Evolutionary conservation across 2,888 invertebrate species (phyloP).

Genomic region (Diaprepes abbreviatus): DNA sequence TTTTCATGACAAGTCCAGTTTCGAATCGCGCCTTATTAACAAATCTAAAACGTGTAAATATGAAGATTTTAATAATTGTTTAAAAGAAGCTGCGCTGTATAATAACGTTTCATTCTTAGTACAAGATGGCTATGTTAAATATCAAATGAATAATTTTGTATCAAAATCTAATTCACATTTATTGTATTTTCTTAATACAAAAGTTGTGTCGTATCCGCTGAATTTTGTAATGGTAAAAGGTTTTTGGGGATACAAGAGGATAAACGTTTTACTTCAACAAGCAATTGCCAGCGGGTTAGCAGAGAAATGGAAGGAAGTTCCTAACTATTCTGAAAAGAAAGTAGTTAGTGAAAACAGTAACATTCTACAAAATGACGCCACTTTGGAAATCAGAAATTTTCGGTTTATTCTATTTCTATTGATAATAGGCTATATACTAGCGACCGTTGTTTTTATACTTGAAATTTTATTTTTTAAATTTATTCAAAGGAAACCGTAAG

Average conservation of each 20-base stretch:
- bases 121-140: slow-evolving; percentile 57
- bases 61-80: slow-evolving; percentile 52
- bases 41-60: slow-evolving; percentile 50
- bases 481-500: too few species aligned
- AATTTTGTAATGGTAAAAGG: slow-evolving; percentile 63
- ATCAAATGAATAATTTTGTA: slow-evolving; percentile 55
- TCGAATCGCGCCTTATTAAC: slow-evolving; percentile 31
- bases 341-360: slow-evolving; percentile 12
- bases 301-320: slow-evolving; percentile 50
- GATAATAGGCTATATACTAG: slow-evolving; percentile 30
- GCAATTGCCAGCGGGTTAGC: slow-evolving; percentile 58
- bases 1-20: slow-evolving; percentile 48
- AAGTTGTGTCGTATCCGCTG: slow-evolving; percentile 60
- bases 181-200: slow-evolving; percentile 55
- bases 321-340: slow-evolving; percentile 28
- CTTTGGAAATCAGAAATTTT: slow-evolving; percentile 46
- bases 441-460: slow-evolving; percentile 41
- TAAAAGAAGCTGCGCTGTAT: slow-evolving; percentile 52
- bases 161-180: slow-evolving; percentile 48
- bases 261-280: slow-evolving; percentile 57
- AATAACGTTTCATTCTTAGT: slow-evolving; percentile 57
- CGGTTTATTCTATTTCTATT: slow-evolving; percentile 45
- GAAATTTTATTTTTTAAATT: slow-evolving; percentile 34
- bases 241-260: slow-evolving; percentile 58
- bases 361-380: slow-evolving; percentile 10